phyloP scores from a whole-genome alignment of 2,113 vertebrate species.

The Malurus melanocephalus region DNA sequence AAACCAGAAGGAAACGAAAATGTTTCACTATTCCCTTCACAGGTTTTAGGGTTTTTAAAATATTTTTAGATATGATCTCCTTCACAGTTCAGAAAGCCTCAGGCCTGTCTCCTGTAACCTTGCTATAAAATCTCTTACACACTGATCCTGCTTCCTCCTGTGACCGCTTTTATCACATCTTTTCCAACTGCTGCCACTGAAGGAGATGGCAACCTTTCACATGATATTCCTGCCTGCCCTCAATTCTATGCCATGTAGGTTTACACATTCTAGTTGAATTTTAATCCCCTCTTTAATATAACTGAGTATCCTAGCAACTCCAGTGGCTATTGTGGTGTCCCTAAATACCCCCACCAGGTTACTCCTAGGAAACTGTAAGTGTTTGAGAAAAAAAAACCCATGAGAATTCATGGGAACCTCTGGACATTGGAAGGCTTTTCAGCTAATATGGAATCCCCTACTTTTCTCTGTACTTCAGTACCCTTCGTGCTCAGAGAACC shows the following conservation, averaged over 20 bases:
- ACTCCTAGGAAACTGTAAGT: background rate
- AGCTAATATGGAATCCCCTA: background rate
- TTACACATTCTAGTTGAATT: constrained; percentile 3
- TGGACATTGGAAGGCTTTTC: background rate
- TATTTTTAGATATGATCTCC: constrained; percentile 7
- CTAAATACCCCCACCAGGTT: background rate
- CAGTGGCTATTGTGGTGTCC: background rate
- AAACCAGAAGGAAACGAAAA: constrained; percentile 1
- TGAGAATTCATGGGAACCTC: background rate
- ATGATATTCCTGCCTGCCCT: background rate
- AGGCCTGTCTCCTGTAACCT: background rate
- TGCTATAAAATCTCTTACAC: background rate
- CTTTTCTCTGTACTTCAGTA: background rate
- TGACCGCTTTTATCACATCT: background rate
- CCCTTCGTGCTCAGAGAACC: background rate
- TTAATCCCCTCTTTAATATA: constrained; percentile 4
- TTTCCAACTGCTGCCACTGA: background rate
- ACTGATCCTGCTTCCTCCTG: background rate
- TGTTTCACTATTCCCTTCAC: background rate
- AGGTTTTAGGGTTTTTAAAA: background rate
- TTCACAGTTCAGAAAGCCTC: constrained; percentile 20
- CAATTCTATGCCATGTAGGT: background rate
- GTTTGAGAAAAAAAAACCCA: background rate
- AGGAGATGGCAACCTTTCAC: background rate
- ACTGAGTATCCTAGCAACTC: background rate